Percentiles rank a stretch among this genome's conserved stretches.
These are phyloP conservation scores for Micrasema longulum DNA, from an alignment of 1,140 invertebrate species.

Conservation along the genomic window DNA sequence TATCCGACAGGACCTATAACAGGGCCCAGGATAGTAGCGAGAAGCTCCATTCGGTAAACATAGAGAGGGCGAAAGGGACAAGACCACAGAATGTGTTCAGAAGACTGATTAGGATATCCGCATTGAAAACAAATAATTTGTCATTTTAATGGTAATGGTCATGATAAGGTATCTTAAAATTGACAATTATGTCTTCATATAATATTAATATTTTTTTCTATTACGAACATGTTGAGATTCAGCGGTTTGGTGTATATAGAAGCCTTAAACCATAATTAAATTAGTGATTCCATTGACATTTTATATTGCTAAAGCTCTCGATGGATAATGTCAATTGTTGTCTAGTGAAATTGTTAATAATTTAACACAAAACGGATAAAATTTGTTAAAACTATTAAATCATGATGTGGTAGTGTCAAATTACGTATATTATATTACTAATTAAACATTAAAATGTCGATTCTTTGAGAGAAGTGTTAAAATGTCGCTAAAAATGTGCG, in stretches of 20 bases:
- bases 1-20: too few relatives aligned
- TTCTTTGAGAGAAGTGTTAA: background rate
- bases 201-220: too few relatives aligned
- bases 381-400: background rate
- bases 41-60: too few relatives aligned
- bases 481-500: background rate
- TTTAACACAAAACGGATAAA: conserved; percentile 7
- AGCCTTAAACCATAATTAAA: conserved; percentile 46
- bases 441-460: background rate
- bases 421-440: background rate
- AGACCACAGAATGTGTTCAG: too few relatives aligned
- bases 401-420: background rate
- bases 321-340: conserved; percentile 20
- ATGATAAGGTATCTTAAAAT: too few relatives aligned
- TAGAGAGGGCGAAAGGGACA: too few relatives aligned
- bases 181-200: too few relatives aligned
- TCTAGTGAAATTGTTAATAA: conserved; percentile 4
- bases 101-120: too few relatives aligned
- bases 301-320: background rate
- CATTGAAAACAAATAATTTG: too few relatives aligned
- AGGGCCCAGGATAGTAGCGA: too few relatives aligned
- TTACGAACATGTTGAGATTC: background rate
- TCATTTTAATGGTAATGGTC: too few relatives aligned
- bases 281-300: conserved; percentile 48
- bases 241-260: conserved; percentile 8